Conservation (phyloP, 2,888 invertebrate genomes). For the Acronicta alni region DNA sequence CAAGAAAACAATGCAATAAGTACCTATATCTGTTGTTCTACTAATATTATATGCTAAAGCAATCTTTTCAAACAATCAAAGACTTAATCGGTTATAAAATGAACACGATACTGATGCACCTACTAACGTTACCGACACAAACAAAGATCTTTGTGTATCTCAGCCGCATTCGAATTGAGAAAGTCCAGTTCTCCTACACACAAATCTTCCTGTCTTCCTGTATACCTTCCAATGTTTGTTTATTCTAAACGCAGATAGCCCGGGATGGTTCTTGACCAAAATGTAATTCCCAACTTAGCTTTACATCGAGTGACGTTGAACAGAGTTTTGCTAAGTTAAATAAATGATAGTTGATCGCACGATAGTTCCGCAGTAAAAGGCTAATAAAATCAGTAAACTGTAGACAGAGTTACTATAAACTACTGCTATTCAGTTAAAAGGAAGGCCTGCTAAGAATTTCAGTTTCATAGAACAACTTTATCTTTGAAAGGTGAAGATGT, state of each 20-base stretch:
- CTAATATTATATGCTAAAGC: too few species aligned
- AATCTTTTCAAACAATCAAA: constrained; percentile 3
- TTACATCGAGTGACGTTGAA: constrained; percentile 58
- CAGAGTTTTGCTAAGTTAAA: constrained; percentile 54
- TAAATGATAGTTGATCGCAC: constrained; percentile 33
- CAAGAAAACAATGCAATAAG: neutral
- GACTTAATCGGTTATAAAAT: constrained; percentile 2
- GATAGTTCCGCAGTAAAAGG: constrained; percentile 24
- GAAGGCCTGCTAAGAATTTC: constrained; percentile 21
- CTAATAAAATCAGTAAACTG: constrained; percentile 28
- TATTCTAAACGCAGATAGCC: constrained; percentile 61
- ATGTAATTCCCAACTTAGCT: constrained; percentile 56
- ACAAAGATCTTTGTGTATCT: constrained; percentile 42
- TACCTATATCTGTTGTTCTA: neutral
- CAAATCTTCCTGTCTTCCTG: constrained; percentile 34
- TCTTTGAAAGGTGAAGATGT: constrained; percentile 8
- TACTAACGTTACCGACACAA: constrained; percentile 41
- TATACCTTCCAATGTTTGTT: constrained; percentile 60
- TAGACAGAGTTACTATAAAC: constrained; percentile 11
- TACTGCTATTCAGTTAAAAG: constrained; percentile 15
- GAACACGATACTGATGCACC: constrained; percentile 25
- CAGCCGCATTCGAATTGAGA: constrained; percentile 34
- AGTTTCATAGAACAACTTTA: constrained; percentile 35
- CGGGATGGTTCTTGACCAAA: constrained; percentile 65
- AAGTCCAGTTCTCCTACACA: constrained; percentile 40